Percentiles rank a stretch among this genome's conserved stretches.
Conservation (phyloP, 2,888 invertebrate species). For the Aethes cnicana region DNA sequence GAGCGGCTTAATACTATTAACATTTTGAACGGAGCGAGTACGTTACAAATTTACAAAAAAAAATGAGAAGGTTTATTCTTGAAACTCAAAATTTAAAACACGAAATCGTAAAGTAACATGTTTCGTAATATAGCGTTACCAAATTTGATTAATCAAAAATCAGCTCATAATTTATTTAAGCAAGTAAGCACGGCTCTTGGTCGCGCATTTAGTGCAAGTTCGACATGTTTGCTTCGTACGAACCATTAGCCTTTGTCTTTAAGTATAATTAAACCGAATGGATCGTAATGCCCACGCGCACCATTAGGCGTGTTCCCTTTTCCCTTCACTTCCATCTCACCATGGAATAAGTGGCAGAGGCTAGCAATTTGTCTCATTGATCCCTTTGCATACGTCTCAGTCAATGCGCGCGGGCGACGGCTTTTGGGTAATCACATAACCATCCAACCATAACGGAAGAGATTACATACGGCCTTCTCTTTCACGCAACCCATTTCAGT, state of each 20-base stretch:
- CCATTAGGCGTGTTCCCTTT: slow-evolving; percentile 49
- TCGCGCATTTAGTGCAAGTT: too few relatives aligned
- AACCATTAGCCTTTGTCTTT: slow-evolving; percentile 43
- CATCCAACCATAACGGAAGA: slow-evolving; percentile 21
- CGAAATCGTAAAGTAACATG: too few relatives aligned
- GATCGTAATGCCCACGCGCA: slow-evolving; percentile 66
- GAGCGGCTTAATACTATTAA: slow-evolving; percentile 28
- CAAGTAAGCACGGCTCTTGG: too few relatives aligned
- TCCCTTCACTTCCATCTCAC: slow-evolving; percentile 47
- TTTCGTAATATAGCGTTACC: too few relatives aligned
- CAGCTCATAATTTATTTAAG: too few relatives aligned
- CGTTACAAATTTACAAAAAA: slow-evolving; percentile 8
- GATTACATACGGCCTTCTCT: slow-evolving; percentile 10
- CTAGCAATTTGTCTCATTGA: slow-evolving; percentile 75
- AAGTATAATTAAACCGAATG: slow-evolving; percentile 54
- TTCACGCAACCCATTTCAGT: neutral
- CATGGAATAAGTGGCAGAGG: slow-evolving; percentile 68
- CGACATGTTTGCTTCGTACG: slow-evolving; percentile 13
- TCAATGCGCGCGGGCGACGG: slow-evolving; percentile 57
- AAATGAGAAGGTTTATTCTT: slow-evolving; percentile 8
- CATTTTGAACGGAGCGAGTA: slow-evolving; percentile 17
- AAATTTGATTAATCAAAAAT: too few relatives aligned
- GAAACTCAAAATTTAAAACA: too few relatives aligned
- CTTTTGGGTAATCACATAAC: slow-evolving; percentile 27
- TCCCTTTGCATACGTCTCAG: slow-evolving; percentile 77